These are phyloP conservation scores for Spilosoma lubricipeda DNA, from an alignment of 2,888 invertebrate genomes.

Conservation along the genomic window DNA sequence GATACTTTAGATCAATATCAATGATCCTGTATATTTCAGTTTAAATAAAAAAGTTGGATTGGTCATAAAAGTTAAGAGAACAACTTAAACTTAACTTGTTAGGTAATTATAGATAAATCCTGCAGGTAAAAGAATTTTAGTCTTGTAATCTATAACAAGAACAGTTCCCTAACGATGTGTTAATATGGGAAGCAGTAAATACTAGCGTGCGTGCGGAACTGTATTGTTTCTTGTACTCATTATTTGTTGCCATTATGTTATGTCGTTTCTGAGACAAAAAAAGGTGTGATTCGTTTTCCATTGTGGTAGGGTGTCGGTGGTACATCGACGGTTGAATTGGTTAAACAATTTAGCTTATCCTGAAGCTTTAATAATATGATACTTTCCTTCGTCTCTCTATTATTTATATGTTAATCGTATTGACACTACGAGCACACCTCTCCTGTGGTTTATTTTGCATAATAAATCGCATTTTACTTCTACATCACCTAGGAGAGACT, in stretches of 20 bases:
- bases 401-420: too few species aligned
- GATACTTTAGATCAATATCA: too few species aligned
- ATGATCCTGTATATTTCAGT: too few species aligned
- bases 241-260: background rate
- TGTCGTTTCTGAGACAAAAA: background rate
- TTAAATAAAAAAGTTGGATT: too few species aligned
- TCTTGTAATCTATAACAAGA: background rate
- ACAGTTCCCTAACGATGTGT: background rate
- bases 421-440: too few species aligned
- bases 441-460: too few species aligned
- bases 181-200: constrained; percentile 1
- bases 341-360: background rate
- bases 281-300: background rate
- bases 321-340: background rate
- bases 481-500: too few species aligned
- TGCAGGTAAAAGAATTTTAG: background rate
- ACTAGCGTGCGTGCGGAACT: background rate
- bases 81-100: too few species aligned
- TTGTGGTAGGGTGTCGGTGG: background rate
- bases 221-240: constrained; percentile 5
- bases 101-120: too few species aligned
- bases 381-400: too few species aligned
- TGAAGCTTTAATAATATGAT: background rate
- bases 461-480: too few species aligned
- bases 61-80: too few species aligned